Evolutionary conservation across 2,113 vertebrate species (phyloP).

Genomic region (Mormoops blainvillei): DNA sequence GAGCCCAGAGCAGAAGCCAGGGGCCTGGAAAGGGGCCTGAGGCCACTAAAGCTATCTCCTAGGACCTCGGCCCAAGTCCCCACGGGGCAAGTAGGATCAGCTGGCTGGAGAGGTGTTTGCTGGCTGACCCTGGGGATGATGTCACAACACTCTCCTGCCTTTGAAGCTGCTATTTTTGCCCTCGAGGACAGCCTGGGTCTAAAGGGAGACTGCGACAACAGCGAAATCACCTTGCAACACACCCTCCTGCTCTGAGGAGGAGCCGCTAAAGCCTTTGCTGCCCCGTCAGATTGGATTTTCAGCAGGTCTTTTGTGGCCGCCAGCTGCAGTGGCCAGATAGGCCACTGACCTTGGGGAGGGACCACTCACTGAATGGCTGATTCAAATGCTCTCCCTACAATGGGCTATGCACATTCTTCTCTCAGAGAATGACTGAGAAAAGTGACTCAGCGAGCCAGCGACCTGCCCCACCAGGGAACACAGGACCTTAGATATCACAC

Average conservation of each 20-base stretch:
- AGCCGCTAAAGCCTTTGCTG: neutral
- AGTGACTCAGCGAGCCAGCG: conserved; percentile 7
- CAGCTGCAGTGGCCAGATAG: conserved; percentile 50
- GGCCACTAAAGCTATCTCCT: neutral
- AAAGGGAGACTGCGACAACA: conserved; percentile 52
- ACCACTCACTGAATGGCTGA: conserved; percentile 21
- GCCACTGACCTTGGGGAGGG: conserved; percentile 37
- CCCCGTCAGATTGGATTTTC: conserved; percentile 46
- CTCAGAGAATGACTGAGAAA: neutral
- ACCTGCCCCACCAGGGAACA: neutral
- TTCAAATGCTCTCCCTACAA: neutral
- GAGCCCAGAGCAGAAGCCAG: neutral
- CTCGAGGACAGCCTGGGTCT: conserved; percentile 49
- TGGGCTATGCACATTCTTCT: neutral
- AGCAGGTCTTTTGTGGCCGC: conserved; percentile 40
- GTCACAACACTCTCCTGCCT: conserved; percentile 52
- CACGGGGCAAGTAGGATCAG: neutral
- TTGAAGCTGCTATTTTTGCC: conserved; percentile 62
- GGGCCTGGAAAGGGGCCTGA: neutral
- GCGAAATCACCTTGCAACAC: conserved; percentile 62
- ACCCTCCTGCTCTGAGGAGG: conserved; percentile 25
- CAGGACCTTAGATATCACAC: neutral
- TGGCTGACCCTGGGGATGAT: conserved; percentile 48
- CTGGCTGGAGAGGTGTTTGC: conserved; percentile 18
- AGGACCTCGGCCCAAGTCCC: conserved; percentile 6